These are phyloP conservation scores for Scrobipalpa atriplicella DNA, from an alignment of 2,888 invertebrate genomes.

Conservation along the genomic window DNA sequence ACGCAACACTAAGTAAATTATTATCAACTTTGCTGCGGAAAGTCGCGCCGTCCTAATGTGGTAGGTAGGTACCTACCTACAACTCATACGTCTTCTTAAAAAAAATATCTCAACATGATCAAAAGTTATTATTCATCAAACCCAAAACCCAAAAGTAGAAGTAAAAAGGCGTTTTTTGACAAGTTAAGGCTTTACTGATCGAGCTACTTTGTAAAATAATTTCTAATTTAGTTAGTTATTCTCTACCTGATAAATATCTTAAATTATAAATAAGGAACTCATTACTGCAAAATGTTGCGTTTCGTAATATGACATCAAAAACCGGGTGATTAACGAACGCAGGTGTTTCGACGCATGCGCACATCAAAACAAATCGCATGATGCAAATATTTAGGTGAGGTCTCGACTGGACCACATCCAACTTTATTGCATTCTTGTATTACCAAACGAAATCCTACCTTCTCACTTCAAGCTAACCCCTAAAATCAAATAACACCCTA, in stretches of 20 bases:
- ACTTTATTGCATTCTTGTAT: conserved; percentile 41
- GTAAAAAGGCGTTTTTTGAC: no score
- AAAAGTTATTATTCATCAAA: no score
- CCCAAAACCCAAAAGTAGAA: no score
- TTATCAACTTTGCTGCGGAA: no score
- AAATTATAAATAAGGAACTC: conserved; percentile 12
- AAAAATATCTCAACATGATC: no score
- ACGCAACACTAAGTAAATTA: no score
- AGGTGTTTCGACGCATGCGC: conserved; percentile 51
- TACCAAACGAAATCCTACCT: background rate
- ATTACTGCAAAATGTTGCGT: conserved; percentile 22
- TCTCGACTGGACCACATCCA: conserved; percentile 58
- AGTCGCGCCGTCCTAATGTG: no score
- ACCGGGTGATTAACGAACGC: conserved; percentile 50
- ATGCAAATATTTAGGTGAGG: conserved; percentile 63
- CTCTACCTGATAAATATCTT: background rate
- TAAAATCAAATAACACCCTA: background rate
- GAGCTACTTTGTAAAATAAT: no score
- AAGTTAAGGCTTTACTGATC: no score
- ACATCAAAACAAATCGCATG: conserved; percentile 61
- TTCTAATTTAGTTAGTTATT: no score
- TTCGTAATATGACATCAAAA: conserved; percentile 34
- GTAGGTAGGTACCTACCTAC: no score
- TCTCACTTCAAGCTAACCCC: background rate
- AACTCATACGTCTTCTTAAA: no score